Evolutionary conservation across 2,113 vertebrate genomes (phyloP), one percentile per base, ranked within the genome.

Genomic region (Alexandromys fortis): DNA sequence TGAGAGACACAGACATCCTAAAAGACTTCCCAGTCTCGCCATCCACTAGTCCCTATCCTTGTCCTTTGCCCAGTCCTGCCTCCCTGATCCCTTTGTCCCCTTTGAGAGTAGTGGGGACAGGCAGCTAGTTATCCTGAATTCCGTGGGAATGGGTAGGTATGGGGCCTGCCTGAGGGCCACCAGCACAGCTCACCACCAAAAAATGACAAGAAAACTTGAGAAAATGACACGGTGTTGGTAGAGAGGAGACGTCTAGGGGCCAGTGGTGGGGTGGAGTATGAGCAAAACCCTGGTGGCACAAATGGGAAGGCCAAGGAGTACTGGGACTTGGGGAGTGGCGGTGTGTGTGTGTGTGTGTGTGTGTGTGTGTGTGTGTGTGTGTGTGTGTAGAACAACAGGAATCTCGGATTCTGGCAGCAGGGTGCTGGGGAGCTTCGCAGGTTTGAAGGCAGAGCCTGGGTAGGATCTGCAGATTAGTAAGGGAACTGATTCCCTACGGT

Each of bases 221-320:
- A 67, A 61, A 65, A 75, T 0, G 70, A 16, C 6, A n/a, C 61
- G 87, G 67, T 13, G 33, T 52, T 49, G 68, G 73, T 45, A 26
- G 87, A 12, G 68, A 21, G 65, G 33, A 0, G 28, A 47, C 19
- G 42, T 17, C 47, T 3, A 8, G 42, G 26, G 70, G 58, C 63
- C 10, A 0, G 2, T 10, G 33, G n/a, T 4, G 1, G 58, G 28
- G 65, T 28, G 52, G 55, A 4, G 24, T 1, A 7, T 38, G 47
- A 55, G 42, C 28, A 24, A 22, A 79, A 58, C 19, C 38, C 30
- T 47, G 52, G 83, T 19, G 42, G 63, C 86, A n/a, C 68, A 38
- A 11, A 42, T 26, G 30, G 0, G 1, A 21, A 63, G 89, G 52
- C 72, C 68, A 19, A n/a, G 24, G 76, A 49, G 22, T 52, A 14